Conservation (phyloP, 2,113 vertebrate species). For the Cyphomyrus plagiostoma region DNA sequence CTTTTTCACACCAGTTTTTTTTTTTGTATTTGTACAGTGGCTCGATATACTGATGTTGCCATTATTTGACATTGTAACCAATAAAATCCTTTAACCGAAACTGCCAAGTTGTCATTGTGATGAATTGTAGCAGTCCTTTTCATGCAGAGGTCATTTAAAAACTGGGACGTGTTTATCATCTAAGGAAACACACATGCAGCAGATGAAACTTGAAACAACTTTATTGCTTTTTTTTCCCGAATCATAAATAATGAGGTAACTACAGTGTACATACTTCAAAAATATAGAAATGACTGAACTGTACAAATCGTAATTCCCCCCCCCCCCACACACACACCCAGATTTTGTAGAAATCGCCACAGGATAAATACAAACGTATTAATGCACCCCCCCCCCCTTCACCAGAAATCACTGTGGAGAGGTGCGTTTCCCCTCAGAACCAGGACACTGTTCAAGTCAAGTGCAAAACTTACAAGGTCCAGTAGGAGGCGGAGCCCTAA, state of each 20-base stretch:
- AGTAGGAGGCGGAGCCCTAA: neutral
- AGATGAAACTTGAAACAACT: slow-evolving; percentile 27
- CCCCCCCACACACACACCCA: neutral
- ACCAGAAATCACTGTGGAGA: neutral
- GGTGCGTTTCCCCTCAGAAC: neutral
- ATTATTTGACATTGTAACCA: slow-evolving; percentile 91
- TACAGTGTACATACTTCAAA: slow-evolving; percentile 33
- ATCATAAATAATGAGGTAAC: slow-evolving; percentile 36
- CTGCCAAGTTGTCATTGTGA: neutral
- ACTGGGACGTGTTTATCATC: neutral
- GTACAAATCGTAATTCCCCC: slow-evolving; percentile 25
- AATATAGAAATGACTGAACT: slow-evolving; percentile 14
- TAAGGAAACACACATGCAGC: neutral
- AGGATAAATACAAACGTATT: slow-evolving; percentile 32
- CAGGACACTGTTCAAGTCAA: neutral
- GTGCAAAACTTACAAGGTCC: neutral
- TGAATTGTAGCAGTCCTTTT: neutral
- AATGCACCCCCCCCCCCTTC: neutral
- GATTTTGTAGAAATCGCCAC: slow-evolving; percentile 39
- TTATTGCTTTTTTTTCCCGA: slow-evolving; percentile 41
- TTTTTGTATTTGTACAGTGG: slow-evolving; percentile 89
- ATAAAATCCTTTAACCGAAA: slow-evolving; percentile 84
- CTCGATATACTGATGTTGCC: slow-evolving; percentile 84
- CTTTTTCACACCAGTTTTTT: slow-evolving; percentile 68
- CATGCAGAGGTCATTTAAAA: neutral